Evolutionary conservation across 1,140 invertebrate genomes (phyloP).

Genomic region (Megalopta genalis): DNA sequence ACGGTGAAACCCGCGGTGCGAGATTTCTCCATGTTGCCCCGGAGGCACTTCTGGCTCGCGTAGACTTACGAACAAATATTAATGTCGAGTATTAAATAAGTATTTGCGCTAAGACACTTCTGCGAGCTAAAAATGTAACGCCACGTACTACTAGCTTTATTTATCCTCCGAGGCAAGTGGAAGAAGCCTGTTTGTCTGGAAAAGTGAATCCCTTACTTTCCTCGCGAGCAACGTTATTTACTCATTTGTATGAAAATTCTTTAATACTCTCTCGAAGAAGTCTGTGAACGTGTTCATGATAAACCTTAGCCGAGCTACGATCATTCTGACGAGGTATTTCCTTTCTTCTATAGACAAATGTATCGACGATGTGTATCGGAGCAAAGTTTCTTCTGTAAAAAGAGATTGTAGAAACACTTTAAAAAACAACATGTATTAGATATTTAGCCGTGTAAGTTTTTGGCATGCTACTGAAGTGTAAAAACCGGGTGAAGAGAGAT

Average conservation of each 20-base stretch:
- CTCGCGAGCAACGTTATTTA: background rate
- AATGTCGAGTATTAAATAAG: conserved; percentile 29
- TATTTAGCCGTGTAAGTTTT: conserved; percentile 40
- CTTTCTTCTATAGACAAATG: conserved; percentile 21
- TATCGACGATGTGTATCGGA: conserved; percentile 13
- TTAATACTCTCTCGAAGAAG: conserved; percentile 9
- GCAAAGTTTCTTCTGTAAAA: conserved; percentile 45
- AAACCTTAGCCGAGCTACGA: background rate
- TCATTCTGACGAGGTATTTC: conserved; percentile 15
- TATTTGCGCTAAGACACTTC: background rate
- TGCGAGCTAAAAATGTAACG: background rate
- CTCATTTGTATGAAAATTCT: background rate
- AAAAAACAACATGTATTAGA: conserved; percentile 14
- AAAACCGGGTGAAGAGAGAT: conserved; percentile 47
- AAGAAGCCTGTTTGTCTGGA: conserved; percentile 6
- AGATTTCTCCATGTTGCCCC: conserved; percentile 16
- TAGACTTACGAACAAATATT: conserved; percentile 21
- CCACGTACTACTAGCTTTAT: conserved; percentile 22
- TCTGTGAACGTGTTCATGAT: conserved; percentile 10
- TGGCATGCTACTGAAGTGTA: conserved; percentile 52
- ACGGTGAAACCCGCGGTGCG: background rate
- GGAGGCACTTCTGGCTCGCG: background rate
- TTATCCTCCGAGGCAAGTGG: conserved; percentile 9
- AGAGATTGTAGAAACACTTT: conserved; percentile 46
- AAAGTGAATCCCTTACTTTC: conserved; percentile 3